Evolutionary conservation across 2,888 invertebrate species (phyloP).

Genomic region (Bimastos eiseni): DNA sequence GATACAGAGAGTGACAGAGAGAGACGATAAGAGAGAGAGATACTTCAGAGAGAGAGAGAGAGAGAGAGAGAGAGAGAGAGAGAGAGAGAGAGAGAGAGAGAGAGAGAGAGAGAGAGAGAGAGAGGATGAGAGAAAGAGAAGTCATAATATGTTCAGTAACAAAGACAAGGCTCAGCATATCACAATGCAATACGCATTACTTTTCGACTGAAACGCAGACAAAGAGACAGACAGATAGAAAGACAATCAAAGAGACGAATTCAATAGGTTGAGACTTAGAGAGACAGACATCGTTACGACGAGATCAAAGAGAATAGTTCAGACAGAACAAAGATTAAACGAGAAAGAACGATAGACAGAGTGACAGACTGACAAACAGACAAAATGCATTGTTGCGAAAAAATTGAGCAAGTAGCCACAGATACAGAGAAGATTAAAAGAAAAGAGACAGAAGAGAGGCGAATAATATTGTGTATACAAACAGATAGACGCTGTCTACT

Average conservation of each 20-base stretch:
- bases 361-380: neutral
- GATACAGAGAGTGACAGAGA: no score
- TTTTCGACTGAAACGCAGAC: neutral
- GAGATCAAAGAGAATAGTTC: neutral
- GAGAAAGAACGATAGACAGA: neutral
- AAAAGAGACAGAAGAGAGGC: neutral
- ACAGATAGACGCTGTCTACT: no score
- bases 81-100: no score
- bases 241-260: slow-evolving; percentile 13
- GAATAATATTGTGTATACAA: no score
- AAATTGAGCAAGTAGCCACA: no score
- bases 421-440: neutral
- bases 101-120: no score
- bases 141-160: neutral
- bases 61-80: no score
- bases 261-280: neutral
- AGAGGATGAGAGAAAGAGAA: neutral
- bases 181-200: neutral
- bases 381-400: no score
- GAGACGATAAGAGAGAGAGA: no score
- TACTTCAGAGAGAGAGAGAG: no score
- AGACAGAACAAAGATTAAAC: neutral
- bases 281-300: neutral
- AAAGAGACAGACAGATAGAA: neutral
- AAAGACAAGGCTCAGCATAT: neutral